phyloP scores from a whole-genome alignment of 2,113 vertebrate species.

The Glaucomys volans region DNA sequence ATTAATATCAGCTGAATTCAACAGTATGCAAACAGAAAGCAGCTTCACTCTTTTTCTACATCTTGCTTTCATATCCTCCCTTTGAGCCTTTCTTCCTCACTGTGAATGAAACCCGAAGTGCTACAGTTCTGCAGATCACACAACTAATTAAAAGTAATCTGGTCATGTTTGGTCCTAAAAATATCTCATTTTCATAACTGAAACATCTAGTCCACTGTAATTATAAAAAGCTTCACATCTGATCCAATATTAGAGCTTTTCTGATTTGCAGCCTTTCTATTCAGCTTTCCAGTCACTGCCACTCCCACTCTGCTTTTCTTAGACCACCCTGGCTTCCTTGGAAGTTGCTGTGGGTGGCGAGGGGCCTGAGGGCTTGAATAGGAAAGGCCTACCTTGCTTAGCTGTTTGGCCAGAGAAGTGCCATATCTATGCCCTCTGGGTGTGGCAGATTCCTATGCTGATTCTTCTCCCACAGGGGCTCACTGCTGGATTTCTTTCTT shows the following conservation, averaged over 20 bases:
- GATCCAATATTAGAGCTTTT: not conserved
- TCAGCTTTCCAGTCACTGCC: not conserved
- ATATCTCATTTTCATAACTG: not conserved
- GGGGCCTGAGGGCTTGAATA: not conserved
- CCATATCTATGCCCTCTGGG: not conserved
- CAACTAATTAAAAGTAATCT: conserved; percentile 6
- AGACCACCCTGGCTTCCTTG: not conserved
- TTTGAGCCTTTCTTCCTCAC: not conserved
- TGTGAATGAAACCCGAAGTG: not conserved
- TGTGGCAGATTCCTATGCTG: not conserved
- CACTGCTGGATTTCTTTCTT: not conserved
- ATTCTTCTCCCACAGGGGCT: not conserved
- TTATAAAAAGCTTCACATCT: not conserved
- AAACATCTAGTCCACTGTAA: not conserved
- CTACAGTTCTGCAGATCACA: not conserved
- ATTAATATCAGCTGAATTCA: not conserved
- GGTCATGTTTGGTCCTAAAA: not conserved
- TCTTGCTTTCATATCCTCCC: not conserved
- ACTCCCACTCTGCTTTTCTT: not conserved
- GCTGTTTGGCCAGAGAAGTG: not conserved
- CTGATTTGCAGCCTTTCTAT: not conserved
- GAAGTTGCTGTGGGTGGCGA: not conserved
- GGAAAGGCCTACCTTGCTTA: not conserved
- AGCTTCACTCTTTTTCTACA: not conserved
- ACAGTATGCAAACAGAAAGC: not conserved